Percentiles rank a stretch among this genome's conserved stretches.
Evolutionary conservation across 30 jellyfish, hydroid and myxozoan genomes (phyloP).

Genomic region (Turritopsis dohrnii): DNA sequence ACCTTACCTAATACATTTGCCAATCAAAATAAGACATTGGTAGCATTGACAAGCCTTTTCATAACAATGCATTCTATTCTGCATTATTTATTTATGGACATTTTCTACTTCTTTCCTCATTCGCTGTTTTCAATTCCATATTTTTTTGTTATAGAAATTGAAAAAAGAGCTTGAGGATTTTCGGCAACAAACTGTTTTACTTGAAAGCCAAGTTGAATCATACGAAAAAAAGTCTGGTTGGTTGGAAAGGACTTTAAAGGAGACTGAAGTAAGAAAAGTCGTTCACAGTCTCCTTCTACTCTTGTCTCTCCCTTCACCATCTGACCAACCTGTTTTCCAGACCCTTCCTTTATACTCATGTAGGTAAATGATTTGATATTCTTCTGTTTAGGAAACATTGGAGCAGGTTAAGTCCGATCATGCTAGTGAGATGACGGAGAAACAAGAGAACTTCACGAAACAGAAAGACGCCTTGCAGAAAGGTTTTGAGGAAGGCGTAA

Average conservation of each 20-base stretch:
- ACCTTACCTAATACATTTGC: no score
- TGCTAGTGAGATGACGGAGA: slow-evolving; percentile 1
- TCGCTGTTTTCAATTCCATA: background rate
- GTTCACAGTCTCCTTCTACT: background rate
- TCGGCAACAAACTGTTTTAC: background rate
- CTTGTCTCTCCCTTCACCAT: background rate
- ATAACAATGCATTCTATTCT: no score
- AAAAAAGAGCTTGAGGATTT: slow-evolving; percentile 31
- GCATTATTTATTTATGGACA: background rate
- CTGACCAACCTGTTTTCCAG: no score
- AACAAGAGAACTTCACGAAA: slow-evolving; percentile 29
- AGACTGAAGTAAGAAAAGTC: no score
- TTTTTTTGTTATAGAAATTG: slow-evolving; percentile 17
- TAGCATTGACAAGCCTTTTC: background rate
- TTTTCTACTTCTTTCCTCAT: background rate
- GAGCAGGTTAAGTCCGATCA: slow-evolving; percentile 32
- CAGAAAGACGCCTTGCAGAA: slow-evolving; percentile 7
- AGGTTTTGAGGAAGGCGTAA: background rate
- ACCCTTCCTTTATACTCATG: no score
- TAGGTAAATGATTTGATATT: no score
- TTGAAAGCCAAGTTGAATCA: slow-evolving; percentile 26
- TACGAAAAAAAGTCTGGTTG: slow-evolving; percentile 56
- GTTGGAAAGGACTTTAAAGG: slow-evolving; percentile 68
- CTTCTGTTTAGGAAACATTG: slow-evolving; percentile 29
- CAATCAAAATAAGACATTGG: no score